Evolutionary conservation across 2,888 invertebrate genomes (phyloP), one percentile per base, ranked within the genome.

Genomic region (Elmis aenea): DNA sequence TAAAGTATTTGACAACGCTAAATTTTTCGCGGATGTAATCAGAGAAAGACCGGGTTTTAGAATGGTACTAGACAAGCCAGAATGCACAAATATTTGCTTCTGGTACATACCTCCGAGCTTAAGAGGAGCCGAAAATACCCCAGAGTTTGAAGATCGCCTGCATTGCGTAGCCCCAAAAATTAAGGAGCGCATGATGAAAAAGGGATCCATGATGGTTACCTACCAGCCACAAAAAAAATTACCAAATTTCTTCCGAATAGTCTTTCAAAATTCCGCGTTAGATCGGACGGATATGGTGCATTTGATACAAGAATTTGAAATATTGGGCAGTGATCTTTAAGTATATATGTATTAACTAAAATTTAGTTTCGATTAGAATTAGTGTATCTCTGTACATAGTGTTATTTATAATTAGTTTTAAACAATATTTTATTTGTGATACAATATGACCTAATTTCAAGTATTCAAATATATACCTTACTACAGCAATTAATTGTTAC

Each of bases 171-270:
- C 94, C 1, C 94, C 96, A 0, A 83, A 83, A 66, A 85, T 96
- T 50, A 96, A 97, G 66, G 93, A 93, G 56, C 73, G 79, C 36
- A 97, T 97, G 96, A 92, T 95, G 76, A 85, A 86, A 63, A 82
- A 85, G 61, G 96, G 96, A 15, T 83, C 85, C 26, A 92, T 94
- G 83, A 89, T 97, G 85, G 85, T 96, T 46, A 94, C 94, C 26
- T 96, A 97, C 66, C 96, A 96, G 59, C 90, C 94, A 0, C 76
- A 91, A 49, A 81, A 83, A 33, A 72, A 81, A 31, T 72, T 83
- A 41, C 92, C 92, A 1, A 96, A 97, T 69, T 96, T 96, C 74
- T 96, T 96, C 76, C 77, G 96, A 40, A 81, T 95, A 50, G 94
- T 95, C 29, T 77, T 90, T 58, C 94, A 94, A 67, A 95, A 88